A percentile compares a stretch with the other conserved stretches of the same genome.
Conservation (phyloP, 2,113 vertebrate species). For the Ailuropoda melanoleuca region DNA sequence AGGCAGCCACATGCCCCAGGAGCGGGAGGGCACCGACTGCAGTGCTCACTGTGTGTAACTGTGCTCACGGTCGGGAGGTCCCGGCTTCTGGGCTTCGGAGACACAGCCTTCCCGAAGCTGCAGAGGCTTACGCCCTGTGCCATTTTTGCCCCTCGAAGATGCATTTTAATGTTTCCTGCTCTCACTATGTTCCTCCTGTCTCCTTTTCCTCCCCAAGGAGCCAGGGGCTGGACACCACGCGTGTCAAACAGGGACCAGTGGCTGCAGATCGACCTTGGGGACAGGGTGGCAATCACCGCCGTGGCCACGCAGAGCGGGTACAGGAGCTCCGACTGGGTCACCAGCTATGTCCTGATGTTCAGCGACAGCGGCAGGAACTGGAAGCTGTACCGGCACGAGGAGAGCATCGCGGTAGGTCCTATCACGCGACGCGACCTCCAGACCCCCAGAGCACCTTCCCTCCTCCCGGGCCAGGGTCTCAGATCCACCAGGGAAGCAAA, state of each 20-base stretch:
- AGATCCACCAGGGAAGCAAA: not conserved
- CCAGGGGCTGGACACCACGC: constrained; percentile 92
- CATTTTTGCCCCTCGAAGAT: not conserved
- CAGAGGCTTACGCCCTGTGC: no score
- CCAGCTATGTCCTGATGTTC: constrained; percentile 90
- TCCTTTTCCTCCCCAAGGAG: constrained; percentile 83
- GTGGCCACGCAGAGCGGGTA: constrained; percentile 93
- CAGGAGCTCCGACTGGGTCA: constrained; percentile 93
- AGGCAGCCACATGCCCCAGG: no score
- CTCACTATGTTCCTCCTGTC: not conserved
- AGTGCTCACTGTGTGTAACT: no score
- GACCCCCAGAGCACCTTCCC: not conserved
- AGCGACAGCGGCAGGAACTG: constrained; percentile 92
- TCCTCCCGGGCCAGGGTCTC: not conserved
- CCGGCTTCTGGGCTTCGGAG: no score
- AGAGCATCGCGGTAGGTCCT: constrained; percentile 89
- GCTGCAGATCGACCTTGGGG: constrained; percentile 85
- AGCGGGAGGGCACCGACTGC: no score
- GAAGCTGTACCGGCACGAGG: constrained; percentile 92
- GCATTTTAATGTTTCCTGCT: not conserved
- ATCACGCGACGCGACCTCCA: not conserved
- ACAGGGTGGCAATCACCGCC: constrained; percentile 88
- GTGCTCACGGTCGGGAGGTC: no score
- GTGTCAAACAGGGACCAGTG: constrained; percentile 82
- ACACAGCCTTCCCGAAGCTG: no score